Conservation (phyloP, 2,797 vertebrate species). For the Percopsis omiscomaycus region DNA sequence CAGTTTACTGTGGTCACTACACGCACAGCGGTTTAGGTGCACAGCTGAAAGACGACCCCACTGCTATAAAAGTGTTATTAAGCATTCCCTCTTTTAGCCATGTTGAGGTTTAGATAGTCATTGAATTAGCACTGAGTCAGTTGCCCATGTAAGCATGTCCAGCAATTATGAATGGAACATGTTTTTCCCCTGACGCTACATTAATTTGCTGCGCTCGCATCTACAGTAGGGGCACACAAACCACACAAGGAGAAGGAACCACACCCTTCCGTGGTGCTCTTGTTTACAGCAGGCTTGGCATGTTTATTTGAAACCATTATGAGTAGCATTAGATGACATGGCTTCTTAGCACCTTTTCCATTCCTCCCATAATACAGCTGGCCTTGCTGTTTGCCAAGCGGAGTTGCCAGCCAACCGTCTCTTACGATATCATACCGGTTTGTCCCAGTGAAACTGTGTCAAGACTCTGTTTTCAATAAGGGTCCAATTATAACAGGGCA, state of each 20-base stretch:
- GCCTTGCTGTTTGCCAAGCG: slow-evolving; percentile 36
- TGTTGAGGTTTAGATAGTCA: slow-evolving; percentile 15
- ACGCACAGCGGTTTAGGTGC: neutral
- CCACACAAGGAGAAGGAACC: neutral
- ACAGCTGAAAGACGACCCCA: slow-evolving; percentile 1
- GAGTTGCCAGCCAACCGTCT: slow-evolving; percentile 31
- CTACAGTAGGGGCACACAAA: slow-evolving; percentile 11
- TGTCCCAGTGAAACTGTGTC: slow-evolving; percentile 37
- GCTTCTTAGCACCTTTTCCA: slow-evolving; percentile 28
- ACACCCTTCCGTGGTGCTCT: slow-evolving; percentile 22
- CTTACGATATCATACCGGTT: slow-evolving; percentile 20
- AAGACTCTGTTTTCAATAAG: slow-evolving; percentile 39
- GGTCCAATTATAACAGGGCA: slow-evolving; percentile 14
- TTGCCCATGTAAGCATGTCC: slow-evolving; percentile 19
- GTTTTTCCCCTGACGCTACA: slow-evolving; percentile 35
- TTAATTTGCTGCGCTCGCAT: slow-evolving; percentile 34
- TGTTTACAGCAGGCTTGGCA: slow-evolving; percentile 37
- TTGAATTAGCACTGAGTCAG: slow-evolving; percentile 39
- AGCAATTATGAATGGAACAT: slow-evolving; percentile 26
- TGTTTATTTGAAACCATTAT: slow-evolving; percentile 48
- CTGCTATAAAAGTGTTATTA: neutral
- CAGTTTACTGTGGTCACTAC: neutral
- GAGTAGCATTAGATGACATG: slow-evolving; percentile 24
- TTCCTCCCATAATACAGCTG: slow-evolving; percentile 8
- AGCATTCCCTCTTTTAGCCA: neutral